Percentiles rank a stretch among this genome's conserved stretches.
Evolutionary conservation across 2,113 vertebrate genomes (phyloP).

Genomic region (Thunnus thynnus): DNA sequence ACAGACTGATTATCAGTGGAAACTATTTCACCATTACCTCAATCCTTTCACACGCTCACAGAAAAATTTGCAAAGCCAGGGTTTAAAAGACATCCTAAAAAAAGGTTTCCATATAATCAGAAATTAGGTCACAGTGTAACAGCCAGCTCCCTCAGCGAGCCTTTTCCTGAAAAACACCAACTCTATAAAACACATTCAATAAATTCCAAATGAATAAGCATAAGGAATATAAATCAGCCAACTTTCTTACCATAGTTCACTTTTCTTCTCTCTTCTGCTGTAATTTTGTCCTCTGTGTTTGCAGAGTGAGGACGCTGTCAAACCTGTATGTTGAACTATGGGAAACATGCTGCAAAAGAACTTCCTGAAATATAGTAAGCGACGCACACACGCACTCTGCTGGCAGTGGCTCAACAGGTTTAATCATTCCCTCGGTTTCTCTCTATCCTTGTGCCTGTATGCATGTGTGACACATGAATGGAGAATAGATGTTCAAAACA

Average conservation of each 20-base stretch:
- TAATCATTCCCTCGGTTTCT: constrained; percentile 51
- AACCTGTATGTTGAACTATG: constrained; percentile 17
- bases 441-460: not conserved
- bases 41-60: not conserved
- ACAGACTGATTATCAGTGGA: not conserved
- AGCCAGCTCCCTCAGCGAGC: not conserved
- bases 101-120: not conserved
- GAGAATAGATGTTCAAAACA: too few relatives aligned
- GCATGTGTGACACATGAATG: not conserved
- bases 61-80: not conserved
- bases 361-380: constrained; percentile 68
- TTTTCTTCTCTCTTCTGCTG: not conserved
- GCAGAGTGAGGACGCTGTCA: not conserved
- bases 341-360: constrained; percentile 18
- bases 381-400: not conserved
- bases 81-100: not conserved
- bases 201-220: not conserved
- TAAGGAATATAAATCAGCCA: not conserved
- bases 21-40: not conserved
- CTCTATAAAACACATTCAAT: not conserved
- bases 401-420: constrained; percentile 68
- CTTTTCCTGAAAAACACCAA: not conserved
- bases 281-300: not conserved
- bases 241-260: not conserved
- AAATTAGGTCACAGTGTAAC: constrained; percentile 8